Percentiles rank a stretch among this genome's conserved stretches.
These are phyloP conservation scores for Ranitomeya imitator DNA, from an alignment of 2,113 vertebrate species.

Conservation along the genomic window DNA sequence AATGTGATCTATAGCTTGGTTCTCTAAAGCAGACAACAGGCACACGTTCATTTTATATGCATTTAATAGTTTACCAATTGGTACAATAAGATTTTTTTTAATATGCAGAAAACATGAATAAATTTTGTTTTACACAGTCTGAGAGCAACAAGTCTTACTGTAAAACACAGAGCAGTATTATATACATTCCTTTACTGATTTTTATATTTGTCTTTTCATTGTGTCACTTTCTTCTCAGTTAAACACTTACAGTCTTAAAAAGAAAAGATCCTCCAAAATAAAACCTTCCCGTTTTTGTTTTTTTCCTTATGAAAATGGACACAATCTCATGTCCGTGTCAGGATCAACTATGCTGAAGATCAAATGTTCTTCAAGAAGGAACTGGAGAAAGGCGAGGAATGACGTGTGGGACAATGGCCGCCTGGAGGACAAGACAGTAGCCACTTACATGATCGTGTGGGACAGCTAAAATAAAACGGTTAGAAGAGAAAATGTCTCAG, in stretches of 20 bases:
- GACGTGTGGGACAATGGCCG: conserved; percentile 48
- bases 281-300: conserved; percentile 65
- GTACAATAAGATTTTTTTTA: conserved; percentile 88
- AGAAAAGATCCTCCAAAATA: conserved; percentile 68
- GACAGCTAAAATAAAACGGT: conserved; percentile 67
- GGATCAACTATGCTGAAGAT: conserved; percentile 64
- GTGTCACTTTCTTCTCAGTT: conserved; percentile 77
- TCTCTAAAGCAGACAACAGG: conserved; percentile 50
- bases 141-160: conserved; percentile 88
- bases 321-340: conserved; percentile 70
- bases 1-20: neutral
- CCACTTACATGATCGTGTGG: conserved; percentile 78
- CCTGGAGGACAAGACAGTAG: conserved; percentile 73
- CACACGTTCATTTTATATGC: conserved; percentile 80
- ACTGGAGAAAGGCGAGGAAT: conserved; percentile 65
- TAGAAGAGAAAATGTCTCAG: conserved; percentile 61
- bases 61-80: conserved; percentile 90
- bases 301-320: conserved; percentile 63
- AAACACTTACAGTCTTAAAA: conserved; percentile 74
- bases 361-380: conserved; percentile 69
- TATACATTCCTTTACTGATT: conserved; percentile 85
- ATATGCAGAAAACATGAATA: conserved; percentile 91
- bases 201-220: conserved; percentile 62
- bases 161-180: conserved; percentile 88
- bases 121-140: conserved; percentile 89